Conservation (phyloP, 2,797 vertebrate genomes). For the Phylloscopus collybita region DNA sequence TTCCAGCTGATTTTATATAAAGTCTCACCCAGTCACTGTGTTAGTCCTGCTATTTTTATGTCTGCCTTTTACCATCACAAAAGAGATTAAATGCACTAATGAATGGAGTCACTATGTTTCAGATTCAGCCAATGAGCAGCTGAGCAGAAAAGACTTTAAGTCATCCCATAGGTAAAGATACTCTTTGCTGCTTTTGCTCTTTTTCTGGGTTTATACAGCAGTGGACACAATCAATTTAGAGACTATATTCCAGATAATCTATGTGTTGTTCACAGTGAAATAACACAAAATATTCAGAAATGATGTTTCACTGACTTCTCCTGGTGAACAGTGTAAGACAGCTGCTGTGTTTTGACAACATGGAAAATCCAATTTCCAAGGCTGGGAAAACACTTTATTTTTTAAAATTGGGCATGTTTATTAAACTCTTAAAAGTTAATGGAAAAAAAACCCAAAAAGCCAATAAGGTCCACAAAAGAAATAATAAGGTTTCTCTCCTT, state of each 20-base stretch:
- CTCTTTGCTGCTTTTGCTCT: neutral
- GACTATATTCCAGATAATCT: neutral
- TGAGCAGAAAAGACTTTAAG: neutral
- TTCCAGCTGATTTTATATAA: neutral
- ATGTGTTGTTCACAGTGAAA: neutral
- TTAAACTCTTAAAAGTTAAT: slow-evolving; percentile 48
- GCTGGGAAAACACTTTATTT: neutral
- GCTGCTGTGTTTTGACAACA: neutral
- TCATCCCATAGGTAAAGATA: neutral
- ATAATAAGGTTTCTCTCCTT: slow-evolving; percentile 4
- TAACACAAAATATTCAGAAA: neutral
- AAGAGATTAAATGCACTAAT: neutral
- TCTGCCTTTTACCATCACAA: neutral
- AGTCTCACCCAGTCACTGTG: neutral
- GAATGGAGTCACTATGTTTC: neutral
- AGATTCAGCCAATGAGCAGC: neutral
- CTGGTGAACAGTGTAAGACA: neutral
- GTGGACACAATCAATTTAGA: neutral
- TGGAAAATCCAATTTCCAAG: slow-evolving; percentile 32
- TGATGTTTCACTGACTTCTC: neutral
- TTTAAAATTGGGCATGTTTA: slow-evolving; percentile 20
- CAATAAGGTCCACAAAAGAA: neutral
- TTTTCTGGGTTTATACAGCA: neutral
- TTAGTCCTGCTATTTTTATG: slow-evolving; percentile 2
- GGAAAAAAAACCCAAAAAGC: neutral